phyloP scores from a whole-genome alignment of 2,113 vertebrate genomes.

The Calidris pugnax region DNA sequence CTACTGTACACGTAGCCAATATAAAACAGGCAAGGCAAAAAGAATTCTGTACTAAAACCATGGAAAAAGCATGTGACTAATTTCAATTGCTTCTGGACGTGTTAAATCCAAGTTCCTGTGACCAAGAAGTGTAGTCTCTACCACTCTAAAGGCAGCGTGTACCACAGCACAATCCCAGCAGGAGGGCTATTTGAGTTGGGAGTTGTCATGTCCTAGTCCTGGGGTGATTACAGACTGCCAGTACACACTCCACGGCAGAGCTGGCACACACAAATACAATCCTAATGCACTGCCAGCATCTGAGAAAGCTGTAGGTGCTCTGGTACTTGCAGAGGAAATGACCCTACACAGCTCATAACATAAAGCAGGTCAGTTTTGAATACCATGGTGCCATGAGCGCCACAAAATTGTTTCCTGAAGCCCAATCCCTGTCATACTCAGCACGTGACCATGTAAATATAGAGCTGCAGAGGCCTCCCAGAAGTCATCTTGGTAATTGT shows the following conservation, averaged over 20 bases:
- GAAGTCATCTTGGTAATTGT: not conserved
- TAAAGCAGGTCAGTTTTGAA: not conserved
- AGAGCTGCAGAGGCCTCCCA: not conserved
- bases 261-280: not conserved
- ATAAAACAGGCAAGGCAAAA: constrained; percentile 15
- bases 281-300: not conserved
- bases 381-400: fast-evolving
- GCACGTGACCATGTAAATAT: fast-evolving
- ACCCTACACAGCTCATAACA: not conserved
- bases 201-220: not conserved
- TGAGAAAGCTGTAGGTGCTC: not conserved
- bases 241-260: not conserved
- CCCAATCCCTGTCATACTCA: not conserved
- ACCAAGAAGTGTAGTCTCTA: not conserved
- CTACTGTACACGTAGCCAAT: not conserved
- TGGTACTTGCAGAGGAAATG: not conserved
- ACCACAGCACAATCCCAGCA: not conserved
- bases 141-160: not conserved
- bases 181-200: not conserved
- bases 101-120: not conserved
- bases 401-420: fast-evolving
- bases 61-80: not conserved
- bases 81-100: not conserved
- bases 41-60: not conserved
- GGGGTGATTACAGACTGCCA: not conserved